Evolutionary conservation across 2,113 vertebrate genomes (phyloP).

Genomic region (Ceuthmochares aereus): DNA sequence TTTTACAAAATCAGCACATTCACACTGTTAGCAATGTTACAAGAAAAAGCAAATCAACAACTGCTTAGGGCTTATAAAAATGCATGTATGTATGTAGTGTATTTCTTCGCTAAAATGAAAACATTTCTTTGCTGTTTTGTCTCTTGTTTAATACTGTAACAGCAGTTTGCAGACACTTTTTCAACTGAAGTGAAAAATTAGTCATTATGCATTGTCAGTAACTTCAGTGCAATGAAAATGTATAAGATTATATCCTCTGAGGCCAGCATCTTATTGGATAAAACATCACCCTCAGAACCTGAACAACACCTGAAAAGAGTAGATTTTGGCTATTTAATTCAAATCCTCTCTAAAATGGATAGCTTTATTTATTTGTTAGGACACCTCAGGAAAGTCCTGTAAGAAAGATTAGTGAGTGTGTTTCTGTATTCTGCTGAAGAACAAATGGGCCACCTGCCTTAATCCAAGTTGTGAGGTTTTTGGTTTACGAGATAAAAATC

Average conservation of each 20-base stretch:
- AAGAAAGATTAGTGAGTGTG: neutral
- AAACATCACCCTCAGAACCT: neutral
- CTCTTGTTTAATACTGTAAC: neutral
- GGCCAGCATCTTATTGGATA: neutral
- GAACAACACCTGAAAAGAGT: neutral
- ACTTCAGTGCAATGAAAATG: neutral
- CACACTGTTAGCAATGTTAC: neutral
- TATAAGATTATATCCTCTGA: neutral
- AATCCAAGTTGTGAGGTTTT: neutral
- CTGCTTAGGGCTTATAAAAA: neutral
- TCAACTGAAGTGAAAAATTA: neutral
- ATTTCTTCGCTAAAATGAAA: neutral
- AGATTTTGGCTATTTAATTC: neutral
- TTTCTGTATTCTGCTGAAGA: neutral
- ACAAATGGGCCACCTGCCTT: rapidly evolving
- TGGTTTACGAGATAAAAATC: neutral
- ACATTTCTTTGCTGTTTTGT: neutral
- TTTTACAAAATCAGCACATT: neutral
- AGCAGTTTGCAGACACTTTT: neutral
- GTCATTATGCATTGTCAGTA: neutral
- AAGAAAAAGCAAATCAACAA: neutral
- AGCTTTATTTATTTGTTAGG: neutral
- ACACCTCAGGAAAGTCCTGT: neutral
- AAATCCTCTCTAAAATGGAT: neutral
- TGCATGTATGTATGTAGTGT: neutral